Base-by-base conservation (phyloP, 35 echinoderm and acorn worm species). In the Apostichopus parvimensis region DNA sequence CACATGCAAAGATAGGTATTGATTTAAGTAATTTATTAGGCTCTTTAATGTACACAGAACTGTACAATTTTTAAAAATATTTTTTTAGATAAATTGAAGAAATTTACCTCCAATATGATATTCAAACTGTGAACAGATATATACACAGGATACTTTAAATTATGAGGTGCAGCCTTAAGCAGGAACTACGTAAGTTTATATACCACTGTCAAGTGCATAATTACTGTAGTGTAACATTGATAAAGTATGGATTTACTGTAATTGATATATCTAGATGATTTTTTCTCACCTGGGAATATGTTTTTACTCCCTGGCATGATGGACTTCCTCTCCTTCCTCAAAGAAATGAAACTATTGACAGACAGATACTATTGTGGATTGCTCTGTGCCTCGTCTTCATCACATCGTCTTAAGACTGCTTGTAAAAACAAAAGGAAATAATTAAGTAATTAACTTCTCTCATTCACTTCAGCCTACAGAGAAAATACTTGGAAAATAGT, bases 301-400 rank as follows among this genome's bases (percentile, higher is more conserved):
- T 80, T 80, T 53, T 80, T 80, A 25, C 78, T 80, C 12, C 78
- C 78, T 80, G 78, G 78, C 78, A 80, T 80, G 78, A 80, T 80
- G 1, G 64, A 68, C 18, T 14, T 68, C 64, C 18, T 68, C 64
- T 68, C 64, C 18, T 68, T 68, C 64, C 11, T 68, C 64, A 68
- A 68, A 68, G 11, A 18, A 18, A 11, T 14, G 64, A 68, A 4
- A 68, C 11, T 14, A 18, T 68, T 68, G 64, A 68, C 11, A 68
- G 64, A 11, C 11, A 14, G 18, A 18, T 68, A 68, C 64, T 14
- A 18, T 68, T 68, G 11, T 68, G 6, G 64, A 68, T 14, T 68
- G 64, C 18, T 68, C 18, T 18, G 11, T 68, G 64, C 8, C 64
- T 68, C 4, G 11, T 68, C 18, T 11, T 68, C 64, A 68, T 68